Evolutionary conservation across 2,113 vertebrate genomes (phyloP).

Genomic region (Grus americana): DNA sequence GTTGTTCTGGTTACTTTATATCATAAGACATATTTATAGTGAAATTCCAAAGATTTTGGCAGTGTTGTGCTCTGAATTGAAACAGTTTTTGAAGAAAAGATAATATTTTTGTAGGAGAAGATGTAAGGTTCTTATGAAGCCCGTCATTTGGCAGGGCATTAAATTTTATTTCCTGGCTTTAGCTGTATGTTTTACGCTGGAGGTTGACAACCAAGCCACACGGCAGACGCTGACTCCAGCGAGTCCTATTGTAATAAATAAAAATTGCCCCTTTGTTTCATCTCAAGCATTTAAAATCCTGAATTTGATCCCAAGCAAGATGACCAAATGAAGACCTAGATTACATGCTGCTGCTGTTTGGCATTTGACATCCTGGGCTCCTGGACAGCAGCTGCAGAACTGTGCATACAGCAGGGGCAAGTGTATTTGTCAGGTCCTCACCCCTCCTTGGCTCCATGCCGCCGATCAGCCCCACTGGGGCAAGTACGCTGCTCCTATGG

Average conservation of each 20-base stretch:
- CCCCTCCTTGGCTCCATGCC: not conserved
- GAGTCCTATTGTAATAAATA: not conserved
- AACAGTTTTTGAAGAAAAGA: slow-evolving; percentile 33
- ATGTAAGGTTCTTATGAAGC: not conserved
- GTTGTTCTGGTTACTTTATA: not conserved
- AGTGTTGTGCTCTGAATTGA: not conserved
- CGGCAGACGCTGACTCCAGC: not conserved
- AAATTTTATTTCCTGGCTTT: slow-evolving; percentile 30
- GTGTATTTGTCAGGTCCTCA: not conserved
- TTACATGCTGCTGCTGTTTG: not conserved
- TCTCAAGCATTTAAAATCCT: not conserved
- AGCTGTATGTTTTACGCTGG: not conserved
- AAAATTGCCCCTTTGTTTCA: not conserved
- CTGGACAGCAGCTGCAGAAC: not conserved
- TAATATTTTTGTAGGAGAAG: slow-evolving; percentile 7
- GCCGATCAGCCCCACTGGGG: rapidly evolving
- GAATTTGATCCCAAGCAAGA: not conserved
- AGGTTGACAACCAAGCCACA: slow-evolving; percentile 8
- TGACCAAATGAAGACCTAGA: not conserved
- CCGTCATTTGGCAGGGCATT: not conserved
- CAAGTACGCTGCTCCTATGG: rapidly evolving
- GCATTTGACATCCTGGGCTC: not conserved
- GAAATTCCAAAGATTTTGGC: slow-evolving; percentile 19
- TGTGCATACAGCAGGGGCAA: rapidly evolving
- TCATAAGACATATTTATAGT: not conserved